A percentile compares a stretch with the other conserved stretches of the same genome.
These are phyloP conservation scores for Drosophila ohnishii DNA, from an alignment of 1,140 invertebrate genomes.

Conservation along the genomic window DNA sequence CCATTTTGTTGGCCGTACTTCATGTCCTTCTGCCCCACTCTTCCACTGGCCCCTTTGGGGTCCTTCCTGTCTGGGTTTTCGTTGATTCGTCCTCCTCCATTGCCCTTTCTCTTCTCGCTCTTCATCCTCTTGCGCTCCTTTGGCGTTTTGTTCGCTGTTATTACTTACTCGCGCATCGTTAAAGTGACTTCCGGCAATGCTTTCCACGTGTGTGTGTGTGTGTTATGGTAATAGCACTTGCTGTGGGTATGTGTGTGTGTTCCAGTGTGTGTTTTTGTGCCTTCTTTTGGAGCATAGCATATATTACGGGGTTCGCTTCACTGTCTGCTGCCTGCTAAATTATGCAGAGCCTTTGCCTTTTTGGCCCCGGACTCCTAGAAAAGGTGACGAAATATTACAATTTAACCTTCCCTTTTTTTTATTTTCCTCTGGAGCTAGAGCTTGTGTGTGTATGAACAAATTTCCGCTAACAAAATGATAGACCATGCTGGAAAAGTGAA, in stretches of 20 bases:
- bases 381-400: conserved; percentile 82
- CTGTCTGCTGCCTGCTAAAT: conserved; percentile 72
- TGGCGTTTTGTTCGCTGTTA: conserved; percentile 60
- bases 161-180: conserved; percentile 81
- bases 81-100: conserved; percentile 14
- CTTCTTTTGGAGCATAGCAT: conserved; percentile 48
- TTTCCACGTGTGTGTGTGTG: conserved; percentile 33
- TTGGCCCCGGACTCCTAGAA: conserved; percentile 32
- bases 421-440: not conserved
- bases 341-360: conserved; percentile 75
- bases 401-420: conserved; percentile 60
- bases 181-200: conserved; percentile 76
- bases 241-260: conserved; percentile 11
- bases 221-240: conserved; percentile 64
- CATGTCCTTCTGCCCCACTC: conserved; percentile 23
- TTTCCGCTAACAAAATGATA: conserved; percentile 77
- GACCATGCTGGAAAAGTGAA: conserved; percentile 27
- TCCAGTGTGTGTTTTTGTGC: conserved; percentile 17
- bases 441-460: conserved; percentile 52
- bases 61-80: conserved; percentile 35
- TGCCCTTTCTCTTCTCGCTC: conserved; percentile 29
- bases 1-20: conserved; percentile 64
- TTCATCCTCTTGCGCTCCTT: conserved; percentile 13
- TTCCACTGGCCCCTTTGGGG: conserved; percentile 4
- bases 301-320: conserved; percentile 58